Percentiles rank a stretch among this genome's conserved stretches.
Conservation (phyloP, 2,888 invertebrate species). For the Phlogophora meticulosa region DNA sequence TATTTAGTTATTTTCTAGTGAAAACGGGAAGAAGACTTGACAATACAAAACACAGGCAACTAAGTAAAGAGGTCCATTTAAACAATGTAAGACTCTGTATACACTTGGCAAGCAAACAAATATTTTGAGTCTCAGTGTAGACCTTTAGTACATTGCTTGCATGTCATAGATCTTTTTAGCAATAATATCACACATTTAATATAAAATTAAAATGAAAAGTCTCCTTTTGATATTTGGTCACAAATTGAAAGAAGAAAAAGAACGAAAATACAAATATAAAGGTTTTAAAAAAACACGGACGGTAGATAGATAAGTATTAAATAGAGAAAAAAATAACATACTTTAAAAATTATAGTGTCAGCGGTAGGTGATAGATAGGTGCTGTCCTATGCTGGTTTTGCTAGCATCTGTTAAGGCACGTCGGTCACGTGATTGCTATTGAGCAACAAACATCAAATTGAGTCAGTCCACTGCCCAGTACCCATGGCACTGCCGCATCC, state of each 20-base stretch:
- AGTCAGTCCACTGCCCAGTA: conserved; percentile 27
- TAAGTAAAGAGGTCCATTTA: not conserved
- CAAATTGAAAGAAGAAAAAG: not conserved
- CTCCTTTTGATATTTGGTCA: conserved; percentile 13
- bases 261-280: too few species aligned
- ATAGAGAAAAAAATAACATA: too few species aligned
- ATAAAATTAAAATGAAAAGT: conserved; percentile 9
- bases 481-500: conserved; percentile 39
- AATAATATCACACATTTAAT: not conserved
- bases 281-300: too few species aligned
- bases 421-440: conserved; percentile 32
- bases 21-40: not conserved
- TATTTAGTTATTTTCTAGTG: not conserved
- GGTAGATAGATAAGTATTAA: too few species aligned
- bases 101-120: not conserved
- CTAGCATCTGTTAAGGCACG: conserved; percentile 33
- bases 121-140: not conserved
- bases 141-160: not conserved
- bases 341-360: too few species aligned
- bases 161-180: not conserved
- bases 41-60: not conserved
- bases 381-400: conserved; percentile 35
- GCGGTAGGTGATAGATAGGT: too few species aligned
- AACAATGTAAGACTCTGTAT: conserved; percentile 4
- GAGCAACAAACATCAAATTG: conserved; percentile 35